Evolutionary conservation across 2,113 vertebrate species (phyloP), one percentile per base, ranked within the genome.

Genomic region (Vireo altiloquus): DNA sequence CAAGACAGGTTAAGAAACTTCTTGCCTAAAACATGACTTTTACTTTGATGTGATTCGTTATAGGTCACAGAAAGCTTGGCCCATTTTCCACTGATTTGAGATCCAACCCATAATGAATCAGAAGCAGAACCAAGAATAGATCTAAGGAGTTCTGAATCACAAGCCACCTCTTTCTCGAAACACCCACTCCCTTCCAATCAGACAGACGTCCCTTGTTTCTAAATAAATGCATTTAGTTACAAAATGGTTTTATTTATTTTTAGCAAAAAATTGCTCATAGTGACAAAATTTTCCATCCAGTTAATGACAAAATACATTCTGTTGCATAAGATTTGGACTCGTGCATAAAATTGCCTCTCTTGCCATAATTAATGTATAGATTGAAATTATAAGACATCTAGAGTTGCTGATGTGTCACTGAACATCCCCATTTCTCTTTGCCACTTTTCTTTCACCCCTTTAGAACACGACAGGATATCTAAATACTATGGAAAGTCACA

Each of bases 141-240:
- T 81, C 64, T 89, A 53, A 94, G 92, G 89, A 97, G 82, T 90
- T 95, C 92, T 96, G 94, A 96, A 95, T 96, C 96, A 97, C 92
- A 96, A 95, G 65, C 90, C 90, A 96, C 94, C 93, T 96, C 95
- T 94, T 95, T 96, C 90, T 90, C 88, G 76, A 87, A 88, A 95
- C 95, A 92, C 95, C 93, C 94, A 95, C 92, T 88, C 95, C 82
- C 93, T 96, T 60, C 95, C 72, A 93, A 42, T 92, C 94, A 94
- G 92, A 95, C 95, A 96, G 90, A 96, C 82, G 17, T 92, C 95
- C 95, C 95, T 97, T 94, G 95, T 95, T 96, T 95, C 95, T 96
- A 93, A 96, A 95, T 93, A 94, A 96, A 96, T 79, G 77, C 92
- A 78, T 95, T 95, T 96, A 79, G 94, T 92, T 95, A 93, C 88